These are phyloP conservation scores for Gadus chalcogrammus DNA, from an alignment of 2,113 vertebrate genomes.

Conservation along the genomic window DNA sequence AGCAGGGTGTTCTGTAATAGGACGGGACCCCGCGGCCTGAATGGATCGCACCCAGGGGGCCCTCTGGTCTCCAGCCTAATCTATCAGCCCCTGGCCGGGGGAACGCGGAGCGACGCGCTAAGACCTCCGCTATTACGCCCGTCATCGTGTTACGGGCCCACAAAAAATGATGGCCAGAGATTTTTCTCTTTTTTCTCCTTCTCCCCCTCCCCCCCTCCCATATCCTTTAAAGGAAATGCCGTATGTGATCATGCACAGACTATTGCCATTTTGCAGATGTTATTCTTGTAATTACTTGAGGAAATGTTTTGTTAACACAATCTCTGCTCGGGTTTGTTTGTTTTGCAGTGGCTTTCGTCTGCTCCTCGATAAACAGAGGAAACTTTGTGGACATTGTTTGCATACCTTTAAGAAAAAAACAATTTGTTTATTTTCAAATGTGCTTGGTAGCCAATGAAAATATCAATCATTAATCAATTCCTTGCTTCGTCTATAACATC, in stretches of 20 bases:
- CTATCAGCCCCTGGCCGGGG: conserved; percentile 60
- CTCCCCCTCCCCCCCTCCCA: no score
- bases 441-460: conserved; percentile 24
- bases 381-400: conserved; percentile 5
- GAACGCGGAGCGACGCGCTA: conserved; percentile 56
- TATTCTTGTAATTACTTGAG: conserved; percentile 70
- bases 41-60: conserved; percentile 69
- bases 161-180: conserved; percentile 44
- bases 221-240: conserved; percentile 38
- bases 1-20: conserved; percentile 67
- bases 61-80: conserved; percentile 58
- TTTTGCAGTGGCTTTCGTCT: conserved; percentile 23
- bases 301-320: conserved; percentile 69
- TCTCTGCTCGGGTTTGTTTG: conserved; percentile 49
- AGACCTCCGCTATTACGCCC: conserved; percentile 46
- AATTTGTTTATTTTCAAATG: conserved; percentile 16
- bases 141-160: conserved; percentile 56
- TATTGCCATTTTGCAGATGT: conserved; percentile 53
- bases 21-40: conserved; percentile 57
- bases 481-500: conserved; percentile 46
- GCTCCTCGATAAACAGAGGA: conserved; percentile 37
- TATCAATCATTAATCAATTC: conserved; percentile 17
- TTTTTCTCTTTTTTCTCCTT: not conserved
- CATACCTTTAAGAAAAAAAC: conserved; percentile 7
- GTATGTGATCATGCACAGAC: conserved; percentile 56